phyloP scores from a whole-genome alignment of 2,113 vertebrate species.

The Zootoca vivipara region DNA sequence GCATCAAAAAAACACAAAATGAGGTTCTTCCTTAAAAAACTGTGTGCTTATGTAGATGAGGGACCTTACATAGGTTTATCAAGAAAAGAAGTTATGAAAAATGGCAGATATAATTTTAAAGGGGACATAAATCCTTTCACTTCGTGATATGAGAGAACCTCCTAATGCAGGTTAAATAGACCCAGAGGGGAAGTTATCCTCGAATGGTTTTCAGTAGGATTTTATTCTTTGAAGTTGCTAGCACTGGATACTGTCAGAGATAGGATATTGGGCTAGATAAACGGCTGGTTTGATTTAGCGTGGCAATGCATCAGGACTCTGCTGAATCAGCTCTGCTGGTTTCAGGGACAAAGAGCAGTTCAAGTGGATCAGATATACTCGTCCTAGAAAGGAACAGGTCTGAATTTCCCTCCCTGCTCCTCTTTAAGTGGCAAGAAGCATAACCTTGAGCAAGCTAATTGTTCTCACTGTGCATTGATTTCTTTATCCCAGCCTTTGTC shows the following conservation, averaged over 20 bases:
- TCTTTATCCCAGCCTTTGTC: background rate
- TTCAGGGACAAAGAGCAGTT: constrained; percentile 14
- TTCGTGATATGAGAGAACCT: background rate
- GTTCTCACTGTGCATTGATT: background rate
- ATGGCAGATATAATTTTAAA: background rate
- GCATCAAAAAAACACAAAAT: background rate
- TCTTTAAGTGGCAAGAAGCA: background rate
- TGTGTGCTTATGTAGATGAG: background rate
- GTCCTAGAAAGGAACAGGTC: background rate
- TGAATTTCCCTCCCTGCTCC: background rate
- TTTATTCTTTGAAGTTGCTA: background rate
- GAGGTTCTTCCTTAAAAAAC: background rate
- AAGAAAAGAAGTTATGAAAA: background rate
- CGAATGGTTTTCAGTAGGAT: constrained; percentile 6
- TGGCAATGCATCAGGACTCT: constrained; percentile 13
- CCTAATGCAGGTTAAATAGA: constrained; percentile 12
- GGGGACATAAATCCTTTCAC: background rate
- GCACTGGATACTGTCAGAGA: background rate
- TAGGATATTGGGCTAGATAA: constrained; percentile 2
- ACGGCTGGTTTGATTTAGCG: constrained; percentile 4
- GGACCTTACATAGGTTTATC: background rate
- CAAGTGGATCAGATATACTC: background rate
- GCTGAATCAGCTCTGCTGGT: constrained; percentile 2
- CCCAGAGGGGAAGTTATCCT: background rate
- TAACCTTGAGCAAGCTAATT: background rate